Base-by-base conservation (phyloP, 2,113 vertebrate genomes). In the Chionodraco myersi region DNA sequence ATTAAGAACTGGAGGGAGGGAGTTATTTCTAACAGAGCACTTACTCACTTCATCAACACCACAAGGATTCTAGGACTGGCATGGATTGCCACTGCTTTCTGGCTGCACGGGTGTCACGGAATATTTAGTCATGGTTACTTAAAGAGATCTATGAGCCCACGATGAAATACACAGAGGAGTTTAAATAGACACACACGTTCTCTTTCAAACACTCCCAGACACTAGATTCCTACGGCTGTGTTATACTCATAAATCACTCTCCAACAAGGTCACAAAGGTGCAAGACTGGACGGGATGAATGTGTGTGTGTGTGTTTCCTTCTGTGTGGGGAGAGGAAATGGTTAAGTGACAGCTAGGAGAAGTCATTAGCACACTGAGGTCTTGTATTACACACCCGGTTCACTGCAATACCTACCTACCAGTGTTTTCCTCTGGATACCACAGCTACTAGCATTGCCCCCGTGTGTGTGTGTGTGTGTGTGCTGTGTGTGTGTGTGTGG, bases 211-310 rank as follows among this genome's bases (percentile, higher is more conserved):
- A 59, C 58, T 61, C 41, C 73, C 72, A 82, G 69, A 81, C 60
- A 41, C 75, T 57, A 78, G 80, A 86, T 82, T 87, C 84, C 75
- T 83, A 66, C 75, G 2, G 41, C 74, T 58, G 16, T 9, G 67
- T 74, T 63, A 67, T 53, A 77, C 83, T 81, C 92, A 92, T 93
- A 88, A 93, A 93, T 93, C 92, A 93, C 85, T 18, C 62, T 81
- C n/a, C 26, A 79, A 76, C 75, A 66, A 63, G 89, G 88, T 92
- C 88, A 89, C 77, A 15, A 41, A 72, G 54, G 89, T 89, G 91
- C 86, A 79, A 9, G 15, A 72, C 16, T 75, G 70, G 81, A 80
- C 30, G 49, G 73, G 51, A 47, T 85, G 77, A 72, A 90, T 86
- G 76, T 68, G 84, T 88, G 80, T 82, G 66, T 80, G 57, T 77